Base-by-base conservation (phyloP, 2,113 vertebrate species). In the Zosterops hypoxanthus region DNA sequence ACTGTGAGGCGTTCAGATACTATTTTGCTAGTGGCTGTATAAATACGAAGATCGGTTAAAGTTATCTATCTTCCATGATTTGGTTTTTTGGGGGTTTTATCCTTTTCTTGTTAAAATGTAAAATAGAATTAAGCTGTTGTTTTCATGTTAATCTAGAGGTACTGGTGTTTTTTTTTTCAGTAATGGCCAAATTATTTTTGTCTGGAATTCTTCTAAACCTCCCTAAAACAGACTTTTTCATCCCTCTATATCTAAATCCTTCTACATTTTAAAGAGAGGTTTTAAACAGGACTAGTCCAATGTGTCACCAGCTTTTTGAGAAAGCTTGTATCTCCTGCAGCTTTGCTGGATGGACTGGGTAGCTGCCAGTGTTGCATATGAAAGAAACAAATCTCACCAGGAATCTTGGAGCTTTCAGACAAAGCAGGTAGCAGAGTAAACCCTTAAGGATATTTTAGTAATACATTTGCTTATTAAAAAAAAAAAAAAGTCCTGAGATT, bases 371-470 rank as follows among this genome's bases (percentile, higher is more conserved):
- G 11, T 60, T 64, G 59, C 49, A 56, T 34, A 73, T 36, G 73
- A 75, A 86, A 71, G 86, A 86, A 91, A 53, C 11, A 73, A 52
- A 64, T 84, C 65, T 75, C 73, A 56, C 34, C 49, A 79, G 65
- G 44, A 90, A 46, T 63, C 41, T 82, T n/a, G 34, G 42, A 53
- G 22, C 41, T 87, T 61, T 87, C 57, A 57, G 75, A n/a, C 10
- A n/a, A 18, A 61, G 26, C 73, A 85, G 53, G 46, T 87, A 94
- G 26, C 42, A 34, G 24, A 22, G 28, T 55, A 90, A 80, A 59
- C 19, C 59, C 55, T 85, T 94, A 73, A 56, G 77, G 50, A 33
- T 92, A 60, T 95, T 94, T 97, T 96, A 97, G 97, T 97, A 97
- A 95, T 95, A 60, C 9, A 39, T 80, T 83, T 83, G 41, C 66